Conservation (phyloP, 1,140 invertebrate species). For the Drosophila athabasca region DNA sequence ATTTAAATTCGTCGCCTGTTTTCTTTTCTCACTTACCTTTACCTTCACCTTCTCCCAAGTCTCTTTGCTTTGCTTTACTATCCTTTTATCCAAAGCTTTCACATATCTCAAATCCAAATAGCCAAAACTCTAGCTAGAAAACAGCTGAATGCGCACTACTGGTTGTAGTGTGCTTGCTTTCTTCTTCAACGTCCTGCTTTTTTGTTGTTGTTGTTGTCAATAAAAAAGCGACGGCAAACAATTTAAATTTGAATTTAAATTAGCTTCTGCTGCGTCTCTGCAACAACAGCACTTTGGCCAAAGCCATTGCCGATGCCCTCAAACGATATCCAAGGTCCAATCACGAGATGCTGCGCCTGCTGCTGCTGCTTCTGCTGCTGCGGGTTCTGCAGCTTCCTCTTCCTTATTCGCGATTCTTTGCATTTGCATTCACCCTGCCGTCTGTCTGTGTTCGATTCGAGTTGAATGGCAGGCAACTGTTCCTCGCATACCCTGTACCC, state of each 20-base stretch:
- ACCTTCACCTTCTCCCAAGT: neutral
- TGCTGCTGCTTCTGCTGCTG: neutral
- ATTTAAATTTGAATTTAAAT: constrained; percentile 82
- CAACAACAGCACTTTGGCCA: constrained; percentile 32
- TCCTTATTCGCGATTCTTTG: constrained; percentile 3
- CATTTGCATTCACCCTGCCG: constrained; percentile 13
- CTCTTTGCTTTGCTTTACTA: neutral
- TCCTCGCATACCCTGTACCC: neutral
- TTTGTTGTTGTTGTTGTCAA: constrained; percentile 38
- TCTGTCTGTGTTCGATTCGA: constrained; percentile 1
- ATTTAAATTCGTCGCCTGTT: too few relatives aligned
- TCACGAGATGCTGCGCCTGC: constrained; percentile 48
- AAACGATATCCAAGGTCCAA: constrained; percentile 60
- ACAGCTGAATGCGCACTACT: constrained; percentile 14
- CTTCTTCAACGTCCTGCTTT: neutral
- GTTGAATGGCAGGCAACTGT: constrained; percentile 19
- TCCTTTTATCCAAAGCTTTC: neutral
- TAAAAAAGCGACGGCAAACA: constrained; percentile 65
- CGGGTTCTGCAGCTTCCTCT: constrained; percentile 9
- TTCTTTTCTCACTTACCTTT: neutral
- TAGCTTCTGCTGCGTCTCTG: constrained; percentile 52
- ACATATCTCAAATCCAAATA: neutral
- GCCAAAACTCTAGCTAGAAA: neutral
- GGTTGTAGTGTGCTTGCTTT: neutral
- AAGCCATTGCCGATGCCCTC: constrained; percentile 56